These are phyloP conservation scores for Pteropus alecto DNA, from an alignment of 2,113 vertebrate species.

Conservation along the genomic window DNA sequence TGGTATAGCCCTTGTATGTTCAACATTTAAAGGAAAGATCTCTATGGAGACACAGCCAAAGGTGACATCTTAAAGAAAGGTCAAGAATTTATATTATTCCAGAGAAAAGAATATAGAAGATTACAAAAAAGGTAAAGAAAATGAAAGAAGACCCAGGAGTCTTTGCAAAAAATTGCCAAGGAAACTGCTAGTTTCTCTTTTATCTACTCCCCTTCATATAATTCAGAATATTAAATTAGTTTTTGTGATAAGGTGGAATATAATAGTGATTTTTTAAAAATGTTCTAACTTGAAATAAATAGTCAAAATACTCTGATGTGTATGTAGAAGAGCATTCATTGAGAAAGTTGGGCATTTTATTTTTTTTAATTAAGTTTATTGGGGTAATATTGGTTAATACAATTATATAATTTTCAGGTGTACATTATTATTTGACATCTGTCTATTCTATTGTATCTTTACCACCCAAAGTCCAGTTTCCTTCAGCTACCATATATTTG, in stretches of 20 bases:
- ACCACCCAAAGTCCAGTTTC: too few relatives aligned
- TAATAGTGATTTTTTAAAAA: not conserved
- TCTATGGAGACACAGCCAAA: constrained; percentile 6
- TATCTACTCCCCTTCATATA: constrained; percentile 3
- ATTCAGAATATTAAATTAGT: not conserved
- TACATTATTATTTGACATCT: too few relatives aligned
- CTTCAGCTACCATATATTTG: too few relatives aligned
- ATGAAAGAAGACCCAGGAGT: not conserved
- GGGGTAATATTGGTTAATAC: too few relatives aligned
- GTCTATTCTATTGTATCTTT: too few relatives aligned
- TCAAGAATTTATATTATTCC: constrained; percentile 19
- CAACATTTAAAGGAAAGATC: not conserved
- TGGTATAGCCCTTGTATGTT: not conserved
- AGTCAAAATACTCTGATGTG: not conserved
- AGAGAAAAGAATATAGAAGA: not conserved
- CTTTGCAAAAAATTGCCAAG: not conserved
- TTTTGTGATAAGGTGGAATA: not conserved
- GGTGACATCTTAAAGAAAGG: not conserved
- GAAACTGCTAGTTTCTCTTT: not conserved
- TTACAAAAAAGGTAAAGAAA: not conserved
- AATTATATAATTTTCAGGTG: too few relatives aligned
- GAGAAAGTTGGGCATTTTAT: constrained; percentile 2
- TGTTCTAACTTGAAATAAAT: constrained; percentile 33
- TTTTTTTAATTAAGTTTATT: too few relatives aligned
- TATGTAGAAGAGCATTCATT: not conserved